phyloP scores from a whole-genome alignment of 2,797 vertebrate genomes.

The Otolemur crassicaudatus region DNA sequence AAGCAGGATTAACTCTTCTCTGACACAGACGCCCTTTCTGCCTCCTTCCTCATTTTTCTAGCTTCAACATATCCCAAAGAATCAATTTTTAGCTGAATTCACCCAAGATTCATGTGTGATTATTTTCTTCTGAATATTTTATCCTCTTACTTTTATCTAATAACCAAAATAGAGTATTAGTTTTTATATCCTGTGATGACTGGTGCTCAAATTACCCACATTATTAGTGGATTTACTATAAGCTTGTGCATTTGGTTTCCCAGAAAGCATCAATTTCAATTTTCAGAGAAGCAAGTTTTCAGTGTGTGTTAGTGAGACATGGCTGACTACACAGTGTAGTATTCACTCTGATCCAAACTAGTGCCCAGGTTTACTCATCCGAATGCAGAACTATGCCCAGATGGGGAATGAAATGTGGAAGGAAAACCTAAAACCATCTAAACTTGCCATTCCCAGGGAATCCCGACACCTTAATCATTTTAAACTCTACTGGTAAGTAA shows the following conservation, averaged over 20 bases:
- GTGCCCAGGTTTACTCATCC: not conserved
- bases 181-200: conserved; percentile 64
- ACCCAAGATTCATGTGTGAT: conserved; percentile 45
- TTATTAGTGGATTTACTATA: conserved; percentile 70
- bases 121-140: conserved; percentile 59
- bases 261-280: conserved; percentile 73
- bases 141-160: not conserved
- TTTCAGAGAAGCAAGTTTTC: conserved; percentile 46
- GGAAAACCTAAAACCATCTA: not conserved
- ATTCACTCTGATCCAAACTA: not conserved
- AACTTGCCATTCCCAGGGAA: not conserved
- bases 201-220: conserved; percentile 75
- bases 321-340: not conserved
- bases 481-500: not conserved
- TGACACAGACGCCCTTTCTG: conserved; percentile 59
- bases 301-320: conserved; percentile 25
- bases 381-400: not conserved
- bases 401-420: not conserved
- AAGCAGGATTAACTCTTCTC: conserved; percentile 47
- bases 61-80: conserved; percentile 58
- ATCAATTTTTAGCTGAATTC: conserved; percentile 68
- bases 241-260: conserved; percentile 73
- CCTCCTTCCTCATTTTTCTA: conserved; percentile 38
- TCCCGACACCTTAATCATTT: not conserved
- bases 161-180: conserved; percentile 58